phyloP scores from a whole-genome alignment of 2,888 invertebrate species.

The Ophioninae sp. region DNA sequence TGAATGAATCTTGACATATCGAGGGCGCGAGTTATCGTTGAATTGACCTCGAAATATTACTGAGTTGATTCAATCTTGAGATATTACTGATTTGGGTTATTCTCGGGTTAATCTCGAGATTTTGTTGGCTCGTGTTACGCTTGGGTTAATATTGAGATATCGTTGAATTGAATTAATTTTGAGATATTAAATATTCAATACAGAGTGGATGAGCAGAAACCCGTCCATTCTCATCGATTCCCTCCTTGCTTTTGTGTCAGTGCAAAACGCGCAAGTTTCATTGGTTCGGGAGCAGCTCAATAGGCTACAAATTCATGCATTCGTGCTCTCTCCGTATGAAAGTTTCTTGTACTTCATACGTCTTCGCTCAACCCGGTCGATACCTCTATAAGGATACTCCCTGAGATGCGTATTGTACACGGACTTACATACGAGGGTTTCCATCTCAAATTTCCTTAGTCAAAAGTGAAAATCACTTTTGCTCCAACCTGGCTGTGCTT shows the following conservation, averaged over 20 bases:
- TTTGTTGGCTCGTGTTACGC: not conserved
- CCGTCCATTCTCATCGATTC: slow-evolving; percentile 34
- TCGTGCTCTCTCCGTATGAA: not conserved
- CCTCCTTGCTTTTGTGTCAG: slow-evolving; percentile 38
- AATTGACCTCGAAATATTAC: not conserved
- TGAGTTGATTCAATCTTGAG: not conserved
- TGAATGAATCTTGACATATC: too few relatives aligned
- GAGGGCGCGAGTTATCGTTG: too few relatives aligned
- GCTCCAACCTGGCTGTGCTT: not conserved
- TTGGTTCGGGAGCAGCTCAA: slow-evolving; percentile 40
- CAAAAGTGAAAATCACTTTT: not conserved
- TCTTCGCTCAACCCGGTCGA: not conserved
- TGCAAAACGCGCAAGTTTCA: slow-evolving; percentile 48
- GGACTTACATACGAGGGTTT: not conserved
- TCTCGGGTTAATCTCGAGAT: not conserved
- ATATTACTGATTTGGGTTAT: not conserved
- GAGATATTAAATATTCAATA: not conserved
- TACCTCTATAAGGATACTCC: not conserved
- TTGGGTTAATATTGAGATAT: not conserved
- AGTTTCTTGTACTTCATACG: slow-evolving; percentile 26
- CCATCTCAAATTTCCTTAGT: not conserved
- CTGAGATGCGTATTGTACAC: not conserved
- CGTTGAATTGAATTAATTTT: not conserved
- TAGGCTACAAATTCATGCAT: slow-evolving; percentile 9
- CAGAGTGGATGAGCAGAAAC: slow-evolving; percentile 15